Base-by-base conservation (phyloP, 1,140 invertebrate species). In the Doryteuthis pealeii region DNA sequence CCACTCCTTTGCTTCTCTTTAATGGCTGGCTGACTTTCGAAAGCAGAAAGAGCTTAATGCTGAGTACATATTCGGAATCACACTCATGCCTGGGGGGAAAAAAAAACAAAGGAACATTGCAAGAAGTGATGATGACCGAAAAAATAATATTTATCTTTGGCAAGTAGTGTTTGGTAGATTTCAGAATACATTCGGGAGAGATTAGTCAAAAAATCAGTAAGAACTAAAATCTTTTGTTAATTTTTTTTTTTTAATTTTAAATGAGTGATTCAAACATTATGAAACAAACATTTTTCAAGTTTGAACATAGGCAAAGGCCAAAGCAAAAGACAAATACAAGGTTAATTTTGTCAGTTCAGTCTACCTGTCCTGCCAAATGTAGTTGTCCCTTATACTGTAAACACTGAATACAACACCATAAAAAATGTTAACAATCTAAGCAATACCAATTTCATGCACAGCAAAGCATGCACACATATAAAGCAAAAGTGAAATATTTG, bases 341-440 rank as follows among this genome's bases (percentile, higher is more conserved):
- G 33, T 33, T 33, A 69, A 69, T 32, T 69, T 69, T 69, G 33
- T 40, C 8, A 32, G 67, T 69, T 69, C 67, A 69, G 67, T 69
- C 30, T 69, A 32, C 67, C 31, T 40, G 33, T 32, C n/a, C 28
- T 40, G 33, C 67, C 30, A 33, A 26, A 32, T 18, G 33, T 31
- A 69, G 8, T 28, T 31, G 30, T 69, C 30, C 31, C 18, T 28
- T 26, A 30, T n/a, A 69, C 6, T 69, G 22, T 14, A 18, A 40
- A 40, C 30, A 69, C 12, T 6, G 22, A 33, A 30, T 26, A 69
- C 8, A 33, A 22, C 30, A 69, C 67, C n/a, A 30, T 5, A 40
- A 40, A 40, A 40, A n/a, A 69, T 28, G 28, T 69, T 69, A 26
- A 28, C 18, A 69, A 69, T 5, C 18, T 14, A 69, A 33, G 12